Percentiles rank a stretch among this genome's conserved stretches.
Evolutionary conservation across 2,113 vertebrate species (phyloP).

Genomic region (Tautogolabrus adspersus): DNA sequence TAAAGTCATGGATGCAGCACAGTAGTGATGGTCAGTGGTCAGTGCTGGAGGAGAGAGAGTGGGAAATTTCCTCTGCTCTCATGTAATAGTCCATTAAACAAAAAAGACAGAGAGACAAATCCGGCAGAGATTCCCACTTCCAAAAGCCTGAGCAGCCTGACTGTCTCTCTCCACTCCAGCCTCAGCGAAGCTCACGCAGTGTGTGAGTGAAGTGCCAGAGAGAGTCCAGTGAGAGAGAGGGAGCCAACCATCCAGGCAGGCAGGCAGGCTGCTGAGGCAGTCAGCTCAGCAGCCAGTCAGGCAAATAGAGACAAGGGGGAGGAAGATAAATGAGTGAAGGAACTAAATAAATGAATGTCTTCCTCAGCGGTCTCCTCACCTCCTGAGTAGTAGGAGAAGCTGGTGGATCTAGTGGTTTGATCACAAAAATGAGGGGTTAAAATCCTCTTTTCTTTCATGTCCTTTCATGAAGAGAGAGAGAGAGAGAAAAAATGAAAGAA

Average conservation of each 20-base stretch:
- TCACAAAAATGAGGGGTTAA: constrained; percentile 1
- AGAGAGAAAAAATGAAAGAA: not conserved
- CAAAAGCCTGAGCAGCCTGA: constrained; percentile 53
- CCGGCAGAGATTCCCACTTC: constrained; percentile 58
- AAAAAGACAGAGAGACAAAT: constrained; percentile 53
- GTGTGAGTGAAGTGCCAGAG: constrained; percentile 58
- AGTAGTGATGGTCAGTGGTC: constrained; percentile 59
- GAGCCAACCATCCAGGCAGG: constrained; percentile 70
- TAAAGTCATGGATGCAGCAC: constrained; percentile 85
- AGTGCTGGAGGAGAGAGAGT: constrained; percentile 38
- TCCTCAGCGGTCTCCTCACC: constrained; percentile 52
- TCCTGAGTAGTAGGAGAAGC: constrained; percentile 37
- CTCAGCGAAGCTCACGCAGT: constrained; percentile 41
- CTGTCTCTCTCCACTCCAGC: constrained; percentile 44
- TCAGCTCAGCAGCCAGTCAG: constrained; percentile 76
- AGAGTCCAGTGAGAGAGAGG: constrained; percentile 67
- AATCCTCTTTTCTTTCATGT: constrained; percentile 21
- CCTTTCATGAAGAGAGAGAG: constrained; percentile 19
- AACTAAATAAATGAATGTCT: constrained; percentile 65
- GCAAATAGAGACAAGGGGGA: constrained; percentile 66
- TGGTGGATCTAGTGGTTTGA: constrained; percentile 28
- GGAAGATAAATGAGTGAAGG: constrained; percentile 62
- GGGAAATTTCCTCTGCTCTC: constrained; percentile 56
- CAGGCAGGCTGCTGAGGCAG: constrained; percentile 48
- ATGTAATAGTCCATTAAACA: constrained; percentile 56